phyloP scores from a whole-genome alignment of 2,797 vertebrate species.

The Characodon lateralis region DNA sequence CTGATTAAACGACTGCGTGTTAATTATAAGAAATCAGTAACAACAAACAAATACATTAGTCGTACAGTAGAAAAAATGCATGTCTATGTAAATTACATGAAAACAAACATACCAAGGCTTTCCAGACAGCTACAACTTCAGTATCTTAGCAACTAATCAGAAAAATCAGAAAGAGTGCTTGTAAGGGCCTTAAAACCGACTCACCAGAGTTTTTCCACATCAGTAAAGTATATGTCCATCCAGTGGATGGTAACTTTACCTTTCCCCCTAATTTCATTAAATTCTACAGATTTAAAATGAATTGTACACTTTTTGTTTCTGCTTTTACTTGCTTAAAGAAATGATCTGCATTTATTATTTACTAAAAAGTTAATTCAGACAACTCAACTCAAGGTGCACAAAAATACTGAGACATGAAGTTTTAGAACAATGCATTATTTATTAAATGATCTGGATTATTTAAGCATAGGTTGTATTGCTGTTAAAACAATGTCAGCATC shows the following conservation, averaged over 20 bases:
- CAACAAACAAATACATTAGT: background rate
- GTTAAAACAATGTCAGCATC: background rate
- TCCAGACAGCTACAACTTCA: background rate
- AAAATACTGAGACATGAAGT: background rate
- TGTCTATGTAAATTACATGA: constrained; percentile 8
- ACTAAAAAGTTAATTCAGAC: background rate
- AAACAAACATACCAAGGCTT: background rate
- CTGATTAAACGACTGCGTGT: background rate
- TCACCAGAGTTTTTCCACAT: background rate
- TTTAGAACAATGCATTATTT: background rate
- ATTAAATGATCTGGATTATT: background rate
- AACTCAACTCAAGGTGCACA: background rate
- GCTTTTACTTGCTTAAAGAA: background rate
- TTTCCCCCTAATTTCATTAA: background rate
- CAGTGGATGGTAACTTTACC: background rate
- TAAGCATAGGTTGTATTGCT: background rate
- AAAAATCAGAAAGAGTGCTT: background rate
- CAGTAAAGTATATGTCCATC: background rate
- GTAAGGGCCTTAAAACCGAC: background rate
- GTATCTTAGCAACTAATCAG: background rate
- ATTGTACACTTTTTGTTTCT: background rate
- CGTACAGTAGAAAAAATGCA: background rate
- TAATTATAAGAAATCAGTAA: background rate
- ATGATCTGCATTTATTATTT: background rate
- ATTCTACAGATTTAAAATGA: background rate